These are phyloP conservation scores for Argopecten irradians DNA, from an alignment of 1,140 invertebrate species.

Conservation along the genomic window DNA sequence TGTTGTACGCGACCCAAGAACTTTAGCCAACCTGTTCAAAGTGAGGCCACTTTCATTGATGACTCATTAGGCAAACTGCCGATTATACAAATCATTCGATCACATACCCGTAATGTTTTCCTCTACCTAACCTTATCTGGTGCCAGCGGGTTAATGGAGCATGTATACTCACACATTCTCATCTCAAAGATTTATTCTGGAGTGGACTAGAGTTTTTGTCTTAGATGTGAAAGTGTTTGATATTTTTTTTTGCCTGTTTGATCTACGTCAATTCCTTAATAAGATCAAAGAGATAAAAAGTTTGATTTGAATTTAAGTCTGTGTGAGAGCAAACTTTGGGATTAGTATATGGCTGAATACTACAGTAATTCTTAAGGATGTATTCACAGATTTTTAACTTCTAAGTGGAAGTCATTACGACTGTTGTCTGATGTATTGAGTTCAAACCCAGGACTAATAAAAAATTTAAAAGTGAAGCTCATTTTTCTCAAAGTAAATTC, in stretches of 20 bases:
- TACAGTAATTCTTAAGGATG: not conserved
- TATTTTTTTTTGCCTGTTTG: not conserved
- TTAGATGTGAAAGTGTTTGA: not conserved
- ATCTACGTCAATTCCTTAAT: not conserved
- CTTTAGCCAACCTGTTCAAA: not conserved
- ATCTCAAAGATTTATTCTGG: not conserved
- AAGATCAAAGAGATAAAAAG: not conserved
- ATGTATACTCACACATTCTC: not conserved
- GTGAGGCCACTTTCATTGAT: not conserved
- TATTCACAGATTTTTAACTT: not conserved
- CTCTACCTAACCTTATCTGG: not conserved
- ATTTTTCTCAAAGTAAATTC: not conserved
- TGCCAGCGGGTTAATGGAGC: not conserved
- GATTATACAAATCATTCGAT: not conserved
- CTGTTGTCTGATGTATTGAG: not conserved
- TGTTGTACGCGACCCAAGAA: not conserved
- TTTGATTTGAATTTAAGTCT: not conserved
- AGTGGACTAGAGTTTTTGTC: not conserved
- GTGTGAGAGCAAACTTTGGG: not conserved
- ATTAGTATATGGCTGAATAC: not conserved
- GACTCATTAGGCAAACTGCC: not conserved
- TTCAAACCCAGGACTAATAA: not conserved
- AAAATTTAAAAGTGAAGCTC: not conserved
- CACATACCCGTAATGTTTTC: not conserved
- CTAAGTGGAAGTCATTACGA: not conserved